phyloP scores from a whole-genome alignment of 2,113 vertebrate species.

The Takifugu bimaculatus region DNA sequence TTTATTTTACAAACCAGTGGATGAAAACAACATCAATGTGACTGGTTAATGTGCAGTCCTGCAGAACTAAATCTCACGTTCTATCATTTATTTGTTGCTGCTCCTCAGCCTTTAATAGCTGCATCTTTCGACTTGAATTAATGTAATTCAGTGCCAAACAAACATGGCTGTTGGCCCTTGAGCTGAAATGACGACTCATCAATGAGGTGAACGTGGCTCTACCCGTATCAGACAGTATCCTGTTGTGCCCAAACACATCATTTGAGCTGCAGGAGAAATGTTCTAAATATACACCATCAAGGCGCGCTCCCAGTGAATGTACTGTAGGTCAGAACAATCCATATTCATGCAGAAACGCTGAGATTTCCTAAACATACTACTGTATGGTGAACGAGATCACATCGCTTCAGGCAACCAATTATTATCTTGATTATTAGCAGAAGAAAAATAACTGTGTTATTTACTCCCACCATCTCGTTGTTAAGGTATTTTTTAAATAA shows the following conservation, averaged over 20 bases:
- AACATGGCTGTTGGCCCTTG: conserved; percentile 4
- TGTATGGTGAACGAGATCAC: conserved; percentile 15
- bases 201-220: conserved; percentile 32
- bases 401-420: neutral
- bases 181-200: conserved; percentile 25
- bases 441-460: too few relatives aligned
- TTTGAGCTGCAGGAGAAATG: conserved; percentile 50
- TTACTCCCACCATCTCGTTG: too few relatives aligned
- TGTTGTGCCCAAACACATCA: conserved; percentile 48
- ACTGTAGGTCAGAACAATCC: conserved; percentile 63
- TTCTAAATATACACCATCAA: conserved; percentile 56
- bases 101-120: conserved; percentile 9
- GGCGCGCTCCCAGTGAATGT: conserved; percentile 49
- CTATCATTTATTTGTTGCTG: neutral
- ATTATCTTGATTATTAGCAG: too few relatives aligned
- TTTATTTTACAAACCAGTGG: conserved; percentile 8
- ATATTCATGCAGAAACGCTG: conserved; percentile 60
- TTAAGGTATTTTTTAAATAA: too few relatives aligned
- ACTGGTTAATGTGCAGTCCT: conserved; percentile 1
- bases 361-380: conserved; percentile 35
- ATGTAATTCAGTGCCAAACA: conserved; percentile 6
- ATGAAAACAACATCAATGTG: neutral
- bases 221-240: conserved; percentile 40
- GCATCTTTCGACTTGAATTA: conserved; percentile 1
- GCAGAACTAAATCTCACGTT: neutral